Conservation (phyloP, 2,888 invertebrate genomes). For the Boloria euphrosyne region DNA sequence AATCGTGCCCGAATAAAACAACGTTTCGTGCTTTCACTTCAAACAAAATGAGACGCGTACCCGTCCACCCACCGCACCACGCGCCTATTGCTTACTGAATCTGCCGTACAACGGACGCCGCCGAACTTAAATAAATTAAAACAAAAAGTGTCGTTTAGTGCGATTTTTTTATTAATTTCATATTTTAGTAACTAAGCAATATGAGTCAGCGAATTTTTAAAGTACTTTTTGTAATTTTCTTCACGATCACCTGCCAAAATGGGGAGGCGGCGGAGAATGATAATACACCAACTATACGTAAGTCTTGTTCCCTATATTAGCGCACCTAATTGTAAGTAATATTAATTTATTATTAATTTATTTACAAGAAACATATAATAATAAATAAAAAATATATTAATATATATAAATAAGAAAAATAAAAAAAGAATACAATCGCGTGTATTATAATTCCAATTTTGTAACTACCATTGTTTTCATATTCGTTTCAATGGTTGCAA, state of each 20-base stretch:
- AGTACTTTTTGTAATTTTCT: slow-evolving; percentile 62
- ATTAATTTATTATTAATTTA: too few species aligned
- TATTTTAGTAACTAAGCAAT: slow-evolving; percentile 48
- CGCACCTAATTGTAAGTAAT: background rate
- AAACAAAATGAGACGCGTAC: slow-evolving; percentile 71
- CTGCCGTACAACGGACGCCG: slow-evolving; percentile 65
- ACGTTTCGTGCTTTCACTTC: slow-evolving; percentile 76
- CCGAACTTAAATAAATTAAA: slow-evolving; percentile 47
- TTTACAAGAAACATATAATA: too few species aligned
- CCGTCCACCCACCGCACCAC: slow-evolving; percentile 53
- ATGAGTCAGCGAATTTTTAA: slow-evolving; percentile 64
- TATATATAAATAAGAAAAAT: slow-evolving; percentile 10
- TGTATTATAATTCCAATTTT: slow-evolving; percentile 37
- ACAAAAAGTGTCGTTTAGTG: slow-evolving; percentile 46
- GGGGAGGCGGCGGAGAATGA: slow-evolving; percentile 68
- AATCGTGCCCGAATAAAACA: slow-evolving; percentile 75
- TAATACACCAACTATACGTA: slow-evolving; percentile 61
- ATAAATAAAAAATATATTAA: background rate
- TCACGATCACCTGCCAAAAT: slow-evolving; percentile 60
- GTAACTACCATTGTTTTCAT: slow-evolving; percentile 27
- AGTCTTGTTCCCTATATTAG: slow-evolving; percentile 49
- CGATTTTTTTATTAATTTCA: slow-evolving; percentile 35
- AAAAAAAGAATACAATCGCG: background rate
- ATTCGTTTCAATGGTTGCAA: slow-evolving; percentile 28
- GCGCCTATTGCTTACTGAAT: slow-evolving; percentile 62